Conservation (phyloP, 2,888 invertebrate species). For the Cerceris ruficornis region DNA sequence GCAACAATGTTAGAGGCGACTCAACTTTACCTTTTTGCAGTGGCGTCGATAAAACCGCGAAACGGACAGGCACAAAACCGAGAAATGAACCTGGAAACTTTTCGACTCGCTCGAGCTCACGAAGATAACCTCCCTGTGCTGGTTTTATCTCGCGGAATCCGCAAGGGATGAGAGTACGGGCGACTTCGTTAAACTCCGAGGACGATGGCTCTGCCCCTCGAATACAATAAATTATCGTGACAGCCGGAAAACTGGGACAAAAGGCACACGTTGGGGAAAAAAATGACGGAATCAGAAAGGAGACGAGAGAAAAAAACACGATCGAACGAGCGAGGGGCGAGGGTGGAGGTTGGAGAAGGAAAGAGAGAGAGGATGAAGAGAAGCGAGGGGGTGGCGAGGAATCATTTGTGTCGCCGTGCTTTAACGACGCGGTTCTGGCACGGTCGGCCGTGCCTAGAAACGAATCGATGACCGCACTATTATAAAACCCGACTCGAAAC, state of each 20-base stretch:
- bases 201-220: not conserved
- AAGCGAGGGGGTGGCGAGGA: not conserved
- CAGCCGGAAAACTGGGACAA: conserved; percentile 11
- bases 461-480: conserved; percentile 57
- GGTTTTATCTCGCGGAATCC: not conserved
- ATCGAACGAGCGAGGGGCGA: conserved; percentile 6
- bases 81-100: not conserved
- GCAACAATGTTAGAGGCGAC: too few species aligned
- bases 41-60: not conserved
- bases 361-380: conserved; percentile 1
- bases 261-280: not conserved
- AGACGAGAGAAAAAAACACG: conserved; percentile 8
- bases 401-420: conserved; percentile 31
- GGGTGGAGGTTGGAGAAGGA: not conserved
- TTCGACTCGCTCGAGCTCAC: not conserved
- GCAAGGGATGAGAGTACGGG: conserved; percentile 4
- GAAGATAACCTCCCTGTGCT: not conserved
- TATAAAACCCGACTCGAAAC: conserved; percentile 44
- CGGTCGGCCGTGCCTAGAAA: conserved; percentile 15
- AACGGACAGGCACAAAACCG: not conserved
- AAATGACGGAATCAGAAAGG: conserved; percentile 12
- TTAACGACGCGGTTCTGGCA: conserved; percentile 18
- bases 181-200: conserved; percentile 7
- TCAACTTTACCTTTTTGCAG: not conserved
- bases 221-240: conserved; percentile 13